Base-by-base conservation (phyloP, 92 coral and sea anemone genomes). In the Bergia puertoricense region DNA sequence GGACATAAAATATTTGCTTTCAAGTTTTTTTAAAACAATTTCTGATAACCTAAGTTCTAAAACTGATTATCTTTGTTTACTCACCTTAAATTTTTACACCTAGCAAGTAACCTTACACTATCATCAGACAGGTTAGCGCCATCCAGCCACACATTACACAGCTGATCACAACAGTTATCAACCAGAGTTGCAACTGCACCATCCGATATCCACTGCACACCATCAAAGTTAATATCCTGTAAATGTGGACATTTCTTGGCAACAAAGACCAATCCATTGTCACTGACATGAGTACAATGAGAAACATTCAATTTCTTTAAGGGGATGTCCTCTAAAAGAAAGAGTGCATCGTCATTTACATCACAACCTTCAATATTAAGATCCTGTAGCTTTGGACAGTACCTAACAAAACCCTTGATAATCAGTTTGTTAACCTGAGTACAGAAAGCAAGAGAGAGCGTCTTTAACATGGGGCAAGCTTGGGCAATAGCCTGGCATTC, bases 141-240 rank as follows among this genome's bases (percentile, higher is more conserved):
- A 95, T 97, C 99, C 51, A 97, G 67, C 99, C 99, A 97, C 46
- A 97, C 69, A 86, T 91, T 74, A 79, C 94, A 87, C 67, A 97
- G 90, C 30, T 81, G 78, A 2, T 76, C 62, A 23, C 85, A 79
- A 69, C 98, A 94, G 66, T 93, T 91, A 50, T 91, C 85, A 44
- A 97, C 92, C 89, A 97, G 74, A 41, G 85, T 88, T 2, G 89
- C 79, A 39, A 97, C 89, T 22, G 99, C 98, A n/a, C 89, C 92
- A 82, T 92, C 94, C 36, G 95, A 76, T 36, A 97, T 97, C 99
- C 99, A 97, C 83, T 97, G 98, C 18, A 97, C 89, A 62, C 99
- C 99, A 89, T 97, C 99, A 91, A 97, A 80, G 86, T 95, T 95
- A 39, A 97, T 76, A n/a, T 90, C 82, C 38, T 69, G 74, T 62